phyloP scores from a whole-genome alignment of 2,113 vertebrate species.

The Scopus umbretta region DNA sequence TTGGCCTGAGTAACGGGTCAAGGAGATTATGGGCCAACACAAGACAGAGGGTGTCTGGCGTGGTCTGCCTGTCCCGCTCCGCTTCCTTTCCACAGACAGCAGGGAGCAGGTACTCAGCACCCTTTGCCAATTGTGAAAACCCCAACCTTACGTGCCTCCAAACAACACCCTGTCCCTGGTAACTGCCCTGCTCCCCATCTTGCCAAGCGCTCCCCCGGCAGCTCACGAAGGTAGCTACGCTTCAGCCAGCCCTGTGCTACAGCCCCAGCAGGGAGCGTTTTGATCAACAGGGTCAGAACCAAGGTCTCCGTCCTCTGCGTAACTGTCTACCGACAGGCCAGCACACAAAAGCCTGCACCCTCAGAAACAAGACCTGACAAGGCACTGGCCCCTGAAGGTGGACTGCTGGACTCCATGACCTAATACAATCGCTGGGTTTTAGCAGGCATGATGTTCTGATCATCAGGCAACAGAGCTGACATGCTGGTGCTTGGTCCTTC shows the following conservation, averaged over 20 bases:
- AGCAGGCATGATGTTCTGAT: neutral
- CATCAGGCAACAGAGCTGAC: neutral
- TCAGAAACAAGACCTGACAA: neutral
- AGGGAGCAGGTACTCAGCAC: neutral
- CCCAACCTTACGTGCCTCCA: neutral
- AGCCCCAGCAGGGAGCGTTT: neutral
- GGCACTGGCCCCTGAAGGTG: neutral
- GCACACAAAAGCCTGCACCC: neutral
- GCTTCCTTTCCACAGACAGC: neutral
- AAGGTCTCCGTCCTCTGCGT: neutral
- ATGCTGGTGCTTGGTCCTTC: neutral
- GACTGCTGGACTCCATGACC: neutral
- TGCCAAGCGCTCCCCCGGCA: neutral
- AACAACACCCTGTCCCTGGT: neutral
- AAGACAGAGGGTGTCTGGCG: no score
- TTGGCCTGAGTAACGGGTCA: neutral
- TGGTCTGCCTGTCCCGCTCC: neutral
- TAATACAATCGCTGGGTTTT: neutral
- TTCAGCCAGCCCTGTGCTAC: neutral
- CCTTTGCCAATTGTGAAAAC: neutral
- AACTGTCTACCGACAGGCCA: neutral
- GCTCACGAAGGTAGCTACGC: neutral
- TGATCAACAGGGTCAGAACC: neutral
- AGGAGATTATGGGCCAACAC: neutral
- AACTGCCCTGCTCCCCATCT: neutral